Evolutionary conservation across 2,888 invertebrate species (phyloP).

Genomic region (Xestia c-nigrum): DNA sequence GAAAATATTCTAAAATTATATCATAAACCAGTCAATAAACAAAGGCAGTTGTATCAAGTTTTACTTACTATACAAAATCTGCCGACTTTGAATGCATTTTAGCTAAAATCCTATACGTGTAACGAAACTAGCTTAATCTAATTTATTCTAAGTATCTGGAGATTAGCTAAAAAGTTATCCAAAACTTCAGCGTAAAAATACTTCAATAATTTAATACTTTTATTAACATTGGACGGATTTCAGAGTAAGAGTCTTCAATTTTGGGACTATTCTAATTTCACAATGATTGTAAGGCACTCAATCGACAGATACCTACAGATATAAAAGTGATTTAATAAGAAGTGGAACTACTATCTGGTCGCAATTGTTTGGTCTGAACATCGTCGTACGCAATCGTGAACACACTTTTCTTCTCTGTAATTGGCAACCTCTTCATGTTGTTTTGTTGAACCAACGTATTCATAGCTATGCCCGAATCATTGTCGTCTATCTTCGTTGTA

Average conservation of each 20-base stretch:
- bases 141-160: slow-evolving; percentile 52
- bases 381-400: slow-evolving; percentile 98
- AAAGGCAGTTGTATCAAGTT: slow-evolving; percentile 82
- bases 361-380: slow-evolving; percentile 95
- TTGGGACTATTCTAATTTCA: slow-evolving; percentile 67
- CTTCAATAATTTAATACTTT: slow-evolving; percentile 61
- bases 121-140: slow-evolving; percentile 61
- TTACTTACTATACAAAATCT: slow-evolving; percentile 66
- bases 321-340: slow-evolving; percentile 84
- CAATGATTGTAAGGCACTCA: slow-evolving; percentile 80
- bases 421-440: slow-evolving; percentile 92
- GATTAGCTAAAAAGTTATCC: slow-evolving; percentile 61
- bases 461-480: slow-evolving; percentile 95
- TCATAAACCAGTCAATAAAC: slow-evolving; percentile 82
- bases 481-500: slow-evolving; percentile 90
- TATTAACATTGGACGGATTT: slow-evolving; percentile 73
- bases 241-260: slow-evolving; percentile 62
- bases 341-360: slow-evolving; percentile 95
- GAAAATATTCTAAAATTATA: slow-evolving; percentile 75
- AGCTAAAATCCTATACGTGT: slow-evolving; percentile 61
- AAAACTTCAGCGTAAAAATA: slow-evolving; percentile 60
- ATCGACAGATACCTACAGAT: slow-evolving; percentile 60
- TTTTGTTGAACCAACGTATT: slow-evolving; percentile 90
- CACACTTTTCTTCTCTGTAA: slow-evolving; percentile 97
- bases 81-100: slow-evolving; percentile 54